Percentiles rank a stretch among this genome's conserved stretches.
phyloP scores from a whole-genome alignment of 2,888 invertebrate genomes.

The Chouioia cunea region DNA sequence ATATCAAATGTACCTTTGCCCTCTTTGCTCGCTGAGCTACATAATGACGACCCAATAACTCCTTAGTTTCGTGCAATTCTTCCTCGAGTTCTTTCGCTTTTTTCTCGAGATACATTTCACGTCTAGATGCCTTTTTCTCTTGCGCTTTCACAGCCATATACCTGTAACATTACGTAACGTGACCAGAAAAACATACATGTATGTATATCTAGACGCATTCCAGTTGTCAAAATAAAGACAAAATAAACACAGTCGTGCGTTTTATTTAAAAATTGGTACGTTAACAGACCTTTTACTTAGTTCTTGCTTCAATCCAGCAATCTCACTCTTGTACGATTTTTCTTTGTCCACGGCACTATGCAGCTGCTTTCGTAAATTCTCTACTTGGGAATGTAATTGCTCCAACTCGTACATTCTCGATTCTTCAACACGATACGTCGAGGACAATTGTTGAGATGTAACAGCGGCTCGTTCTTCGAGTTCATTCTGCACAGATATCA shows the following conservation, averaged over 20 bases:
- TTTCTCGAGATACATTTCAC: conserved; percentile 60
- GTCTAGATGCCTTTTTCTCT: conserved; percentile 59
- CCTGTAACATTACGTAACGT: conserved; percentile 43
- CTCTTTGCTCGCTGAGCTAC: conserved; percentile 62
- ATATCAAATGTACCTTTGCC: conserved; percentile 57
- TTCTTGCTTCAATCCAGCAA: conserved; percentile 70
- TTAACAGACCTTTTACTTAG: conserved; percentile 62
- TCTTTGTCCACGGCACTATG: conserved; percentile 59
- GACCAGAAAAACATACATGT: conserved; percentile 11
- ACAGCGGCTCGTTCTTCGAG: conserved; percentile 57
- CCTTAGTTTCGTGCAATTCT: conserved; percentile 58
- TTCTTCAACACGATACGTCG: conserved; percentile 45
- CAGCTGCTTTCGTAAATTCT: conserved; percentile 58
- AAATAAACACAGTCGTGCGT: background rate
- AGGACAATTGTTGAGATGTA: conserved; percentile 30
- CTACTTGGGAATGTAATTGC: conserved; percentile 55
- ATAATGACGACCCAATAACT: conserved; percentile 60
- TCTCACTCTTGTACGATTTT: conserved; percentile 71
- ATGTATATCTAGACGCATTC: background rate
- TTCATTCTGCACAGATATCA: conserved; percentile 58
- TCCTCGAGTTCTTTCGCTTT: conserved; percentile 61
- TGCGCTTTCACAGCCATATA: conserved; percentile 62
- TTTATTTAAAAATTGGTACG: background rate
- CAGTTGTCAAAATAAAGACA: background rate
- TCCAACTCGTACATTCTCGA: conserved; percentile 55